Evolutionary conservation across 2,797 vertebrate genomes (phyloP).

Genomic region (Pseudopleuronectes americanus): DNA sequence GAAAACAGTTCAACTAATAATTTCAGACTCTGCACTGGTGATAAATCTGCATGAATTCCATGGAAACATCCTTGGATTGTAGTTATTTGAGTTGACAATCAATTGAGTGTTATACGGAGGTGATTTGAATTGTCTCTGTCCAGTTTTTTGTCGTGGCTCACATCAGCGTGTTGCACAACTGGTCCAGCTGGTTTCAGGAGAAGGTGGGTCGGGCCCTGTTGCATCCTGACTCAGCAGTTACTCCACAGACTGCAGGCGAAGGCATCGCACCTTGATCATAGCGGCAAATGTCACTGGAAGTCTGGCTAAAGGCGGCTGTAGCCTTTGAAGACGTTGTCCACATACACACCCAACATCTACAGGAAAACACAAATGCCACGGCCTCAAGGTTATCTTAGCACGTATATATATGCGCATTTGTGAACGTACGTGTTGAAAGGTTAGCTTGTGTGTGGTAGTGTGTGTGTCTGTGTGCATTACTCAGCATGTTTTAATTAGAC

Average conservation of each 20-base stretch:
- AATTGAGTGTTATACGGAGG: background rate
- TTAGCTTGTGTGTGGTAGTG: conserved; percentile 12
- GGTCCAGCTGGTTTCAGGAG: conserved; percentile 26
- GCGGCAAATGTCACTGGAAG: conserved; percentile 60
- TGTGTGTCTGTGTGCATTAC: conserved; percentile 32
- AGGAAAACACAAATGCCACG: background rate
- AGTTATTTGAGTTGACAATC: background rate
- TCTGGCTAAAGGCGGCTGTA: conserved; percentile 20
- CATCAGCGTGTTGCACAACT: conserved; percentile 1
- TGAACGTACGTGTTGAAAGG: background rate
- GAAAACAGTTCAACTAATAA: background rate
- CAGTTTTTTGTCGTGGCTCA: background rate
- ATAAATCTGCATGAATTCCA: background rate
- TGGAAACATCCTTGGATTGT: background rate
- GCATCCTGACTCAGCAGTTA: conserved; percentile 52
- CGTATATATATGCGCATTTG: background rate
- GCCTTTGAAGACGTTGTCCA: conserved; percentile 4
- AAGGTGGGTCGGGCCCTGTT: background rate
- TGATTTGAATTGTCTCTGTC: background rate
- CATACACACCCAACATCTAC: background rate
- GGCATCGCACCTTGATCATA: conserved; percentile 60
- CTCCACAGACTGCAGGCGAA: conserved; percentile 48
- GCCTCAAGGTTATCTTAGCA: conserved; percentile 14
- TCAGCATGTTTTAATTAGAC: conserved; percentile 67
- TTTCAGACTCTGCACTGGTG: background rate